Evolutionary conservation across 2,888 invertebrate genomes (phyloP), one percentile per base, ranked within the genome.

Genomic region (Isoperla grammatica): DNA sequence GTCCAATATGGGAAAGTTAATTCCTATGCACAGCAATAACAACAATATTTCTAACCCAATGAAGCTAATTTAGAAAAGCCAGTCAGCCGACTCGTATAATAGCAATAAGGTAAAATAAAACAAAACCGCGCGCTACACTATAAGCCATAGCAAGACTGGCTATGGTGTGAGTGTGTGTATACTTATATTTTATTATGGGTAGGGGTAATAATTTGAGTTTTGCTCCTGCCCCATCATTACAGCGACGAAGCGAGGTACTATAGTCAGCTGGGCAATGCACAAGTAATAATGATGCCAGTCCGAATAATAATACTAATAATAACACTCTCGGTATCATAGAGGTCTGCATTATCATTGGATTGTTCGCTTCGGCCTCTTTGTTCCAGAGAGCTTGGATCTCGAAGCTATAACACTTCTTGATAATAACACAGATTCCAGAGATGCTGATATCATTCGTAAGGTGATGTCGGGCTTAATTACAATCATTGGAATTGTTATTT

Each of bases 241-340:
- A 17, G 15, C 45, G 17, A 19, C 19, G n/a, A 11, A 37, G 29
- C 29, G 8, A 29, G 29, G 29, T 29, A 29, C 29, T 29, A 29
- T 29, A 29, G 53, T n/a, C 53, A 53, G 53, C 15, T 53, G 53
- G 53, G 53, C 17, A 35, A 35, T 50, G 37, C 15, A 45, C 45
- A 39, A 15, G 20, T 53, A 53, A 53, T 53, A 17, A 20, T 20
- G 17, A 5, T 37, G 20, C 19, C 39, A 15, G 13, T 39, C n/a
- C 53, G 39, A 53, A 53, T 53, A 53, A 50, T 48, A 48, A n/a
- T n/a, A n/a, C n/a, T n/a, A n/a, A 48, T 50, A 22, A 53, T 53
- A 53, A 37, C 37, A 53, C 17, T 29, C 29, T 29, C 4, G 4
- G 29, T 29, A 29, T 29, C 29, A 42, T 42, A 22, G n/a, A 46